These are phyloP conservation scores for Dromius quadrimaculatus DNA, from an alignment of 2,888 invertebrate species.

Conservation along the genomic window DNA sequence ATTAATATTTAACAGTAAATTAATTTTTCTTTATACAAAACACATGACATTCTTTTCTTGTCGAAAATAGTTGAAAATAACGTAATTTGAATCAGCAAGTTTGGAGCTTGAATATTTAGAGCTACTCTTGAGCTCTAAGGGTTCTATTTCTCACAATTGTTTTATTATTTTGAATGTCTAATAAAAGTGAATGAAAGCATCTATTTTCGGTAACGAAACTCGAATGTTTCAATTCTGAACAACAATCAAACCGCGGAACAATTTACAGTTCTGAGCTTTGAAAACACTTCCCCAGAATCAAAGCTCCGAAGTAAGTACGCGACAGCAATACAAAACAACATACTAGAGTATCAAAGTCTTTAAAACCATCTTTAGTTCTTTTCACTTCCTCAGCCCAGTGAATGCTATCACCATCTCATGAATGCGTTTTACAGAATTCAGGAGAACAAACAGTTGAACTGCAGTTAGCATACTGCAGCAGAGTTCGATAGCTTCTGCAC, in stretches of 20 bases:
- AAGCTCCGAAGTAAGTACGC: constrained; percentile 29
- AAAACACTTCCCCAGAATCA: constrained; percentile 38
- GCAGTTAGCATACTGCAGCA: constrained; percentile 51
- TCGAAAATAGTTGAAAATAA: no score
- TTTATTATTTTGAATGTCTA: no score
- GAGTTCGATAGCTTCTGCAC: constrained; percentile 45
- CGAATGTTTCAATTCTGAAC: constrained; percentile 28
- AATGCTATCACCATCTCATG: constrained; percentile 20
- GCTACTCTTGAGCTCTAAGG: no score
- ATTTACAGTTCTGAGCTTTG: constrained; percentile 36
- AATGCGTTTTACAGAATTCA: constrained; percentile 15
- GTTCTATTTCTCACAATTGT: no score
- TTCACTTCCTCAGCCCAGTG: not conserved
- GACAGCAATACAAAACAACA: constrained; percentile 39
- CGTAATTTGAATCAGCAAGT: no score
- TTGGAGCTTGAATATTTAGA: no score
- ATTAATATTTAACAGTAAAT: not conserved
- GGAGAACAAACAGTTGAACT: constrained; percentile 48
- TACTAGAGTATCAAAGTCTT: not conserved
- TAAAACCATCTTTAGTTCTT: not conserved
- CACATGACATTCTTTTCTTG: no score
- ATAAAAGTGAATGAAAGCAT: no score
- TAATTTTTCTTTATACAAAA: no score
- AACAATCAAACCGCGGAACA: constrained; percentile 33
- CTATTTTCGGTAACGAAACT: no score